These are phyloP conservation scores for Papilio xuthus DNA, from an alignment of 1,140 invertebrate genomes.

Conservation along the genomic window DNA sequence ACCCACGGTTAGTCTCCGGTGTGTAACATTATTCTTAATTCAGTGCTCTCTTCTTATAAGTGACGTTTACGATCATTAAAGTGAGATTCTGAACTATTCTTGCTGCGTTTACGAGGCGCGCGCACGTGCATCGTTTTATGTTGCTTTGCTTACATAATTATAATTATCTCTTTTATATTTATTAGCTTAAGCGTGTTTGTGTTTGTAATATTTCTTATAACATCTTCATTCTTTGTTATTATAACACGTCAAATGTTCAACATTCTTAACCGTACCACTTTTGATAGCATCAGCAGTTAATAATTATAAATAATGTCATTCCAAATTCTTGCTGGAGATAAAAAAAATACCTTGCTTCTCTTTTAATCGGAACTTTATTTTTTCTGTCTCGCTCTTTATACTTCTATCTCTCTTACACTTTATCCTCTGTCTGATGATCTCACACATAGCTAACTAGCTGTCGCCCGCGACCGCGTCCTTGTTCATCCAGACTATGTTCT, in stretches of 20 bases:
- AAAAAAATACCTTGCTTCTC: background rate
- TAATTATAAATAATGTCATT: background rate
- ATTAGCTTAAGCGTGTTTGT: constrained; percentile 23
- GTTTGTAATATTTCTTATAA: constrained; percentile 25
- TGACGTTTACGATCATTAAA: constrained; percentile 25
- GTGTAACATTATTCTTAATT: constrained; percentile 10
- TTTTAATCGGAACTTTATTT: background rate
- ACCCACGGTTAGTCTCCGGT: background rate
- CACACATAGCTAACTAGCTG: no score
- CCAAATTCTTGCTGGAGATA: background rate
- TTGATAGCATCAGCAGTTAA: background rate
- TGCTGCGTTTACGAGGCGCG: constrained; percentile 10
- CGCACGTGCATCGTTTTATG: constrained; percentile 28
- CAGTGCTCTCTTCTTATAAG: constrained; percentile 6
- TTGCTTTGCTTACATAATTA: constrained; percentile 30
- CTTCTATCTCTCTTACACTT: background rate
- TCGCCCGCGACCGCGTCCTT: no score
- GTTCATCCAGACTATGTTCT: no score
- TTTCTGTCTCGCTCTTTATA: background rate
- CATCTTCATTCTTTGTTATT: background rate
- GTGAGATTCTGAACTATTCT: constrained; percentile 34
- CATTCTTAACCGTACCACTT: background rate
- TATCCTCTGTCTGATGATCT: background rate
- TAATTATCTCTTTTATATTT: constrained; percentile 34
- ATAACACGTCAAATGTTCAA: constrained; percentile 12